phyloP scores from a whole-genome alignment of 2,888 invertebrate species.

The Eupithecia inturbata region DNA sequence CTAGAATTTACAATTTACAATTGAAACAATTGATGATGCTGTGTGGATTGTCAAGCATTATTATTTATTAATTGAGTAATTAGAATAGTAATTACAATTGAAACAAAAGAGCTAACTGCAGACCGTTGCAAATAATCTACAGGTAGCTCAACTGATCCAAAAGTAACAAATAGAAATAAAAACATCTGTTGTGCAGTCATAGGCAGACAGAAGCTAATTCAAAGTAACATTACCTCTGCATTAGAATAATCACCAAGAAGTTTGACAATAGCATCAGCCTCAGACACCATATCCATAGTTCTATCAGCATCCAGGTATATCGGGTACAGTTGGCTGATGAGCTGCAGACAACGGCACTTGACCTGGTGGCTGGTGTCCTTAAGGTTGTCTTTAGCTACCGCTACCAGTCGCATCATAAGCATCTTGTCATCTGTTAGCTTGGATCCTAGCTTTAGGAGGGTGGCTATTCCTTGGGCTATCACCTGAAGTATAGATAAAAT shows the following conservation, averaged over 20 bases:
- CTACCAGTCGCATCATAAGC: slow-evolving; percentile 85
- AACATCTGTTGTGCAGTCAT: not conserved
- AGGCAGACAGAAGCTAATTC: not conserved
- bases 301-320: slow-evolving; percentile 80
- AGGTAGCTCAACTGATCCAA: too few species aligned
- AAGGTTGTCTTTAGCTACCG: slow-evolving; percentile 87
- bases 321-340: slow-evolving; percentile 89
- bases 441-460: slow-evolving; percentile 87
- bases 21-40: too few species aligned
- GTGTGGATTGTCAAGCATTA: too few species aligned
- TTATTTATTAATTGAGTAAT: too few species aligned
- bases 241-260: slow-evolving; percentile 94
- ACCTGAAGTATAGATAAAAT: slow-evolving; percentile 66
- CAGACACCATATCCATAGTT: slow-evolving; percentile 77
- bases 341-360: slow-evolving; percentile 90
- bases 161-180: not conserved
- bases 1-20: too few species aligned
- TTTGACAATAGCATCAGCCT: slow-evolving; percentile 86
- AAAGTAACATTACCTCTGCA: slow-evolving; percentile 81
- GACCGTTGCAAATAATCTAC: too few species aligned
- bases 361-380: slow-evolving; percentile 91
- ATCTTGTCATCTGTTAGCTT: slow-evolving; percentile 85
- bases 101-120: too few species aligned
- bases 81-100: too few species aligned
- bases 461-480: slow-evolving; percentile 90